Percentiles rank a stretch among this genome's conserved stretches.
Evolutionary conservation across 2,888 invertebrate genomes (phyloP).

Genomic region (Eupithecia dodoneata): DNA sequence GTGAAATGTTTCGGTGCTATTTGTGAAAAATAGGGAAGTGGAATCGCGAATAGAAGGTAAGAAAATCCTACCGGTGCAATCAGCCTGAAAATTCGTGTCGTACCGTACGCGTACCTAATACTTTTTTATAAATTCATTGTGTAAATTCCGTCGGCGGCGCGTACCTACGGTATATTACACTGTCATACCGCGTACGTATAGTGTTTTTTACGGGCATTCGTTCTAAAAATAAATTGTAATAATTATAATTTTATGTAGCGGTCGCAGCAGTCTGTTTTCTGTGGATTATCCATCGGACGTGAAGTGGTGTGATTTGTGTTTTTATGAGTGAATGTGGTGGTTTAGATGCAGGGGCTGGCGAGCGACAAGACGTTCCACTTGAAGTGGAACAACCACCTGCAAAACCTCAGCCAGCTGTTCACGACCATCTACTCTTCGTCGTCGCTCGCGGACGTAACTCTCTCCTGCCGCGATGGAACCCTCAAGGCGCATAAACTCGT

Average conservation of each 20-base stretch:
- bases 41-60: conserved; percentile 79
- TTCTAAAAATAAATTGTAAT: conserved; percentile 85
- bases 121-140: conserved; percentile 78
- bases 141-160: conserved; percentile 82
- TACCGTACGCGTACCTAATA: conserved; percentile 59
- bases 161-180: conserved; percentile 82
- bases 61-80: conserved; percentile 66
- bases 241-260: conserved; percentile 85
- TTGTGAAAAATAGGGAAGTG: conserved; percentile 81
- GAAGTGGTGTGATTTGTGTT: conserved; percentile 75
- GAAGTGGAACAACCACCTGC: conserved; percentile 89
- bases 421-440: conserved; percentile 88
- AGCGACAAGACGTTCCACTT: conserved; percentile 87
- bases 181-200: conserved; percentile 85
- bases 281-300: conserved; percentile 74
- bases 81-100: conserved; percentile 67
- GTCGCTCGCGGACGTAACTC: conserved; percentile 87
- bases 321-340: conserved; percentile 74
- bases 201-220: conserved; percentile 84
- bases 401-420: conserved; percentile 88
- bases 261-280: conserved; percentile 81
- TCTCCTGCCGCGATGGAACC: conserved; percentile 89
- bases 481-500: conserved; percentile 89
- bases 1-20: conserved; percentile 84
- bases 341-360: conserved; percentile 85